Conservation (phyloP, 2,113 vertebrate genomes). For the Lasiurus cinereus region DNA sequence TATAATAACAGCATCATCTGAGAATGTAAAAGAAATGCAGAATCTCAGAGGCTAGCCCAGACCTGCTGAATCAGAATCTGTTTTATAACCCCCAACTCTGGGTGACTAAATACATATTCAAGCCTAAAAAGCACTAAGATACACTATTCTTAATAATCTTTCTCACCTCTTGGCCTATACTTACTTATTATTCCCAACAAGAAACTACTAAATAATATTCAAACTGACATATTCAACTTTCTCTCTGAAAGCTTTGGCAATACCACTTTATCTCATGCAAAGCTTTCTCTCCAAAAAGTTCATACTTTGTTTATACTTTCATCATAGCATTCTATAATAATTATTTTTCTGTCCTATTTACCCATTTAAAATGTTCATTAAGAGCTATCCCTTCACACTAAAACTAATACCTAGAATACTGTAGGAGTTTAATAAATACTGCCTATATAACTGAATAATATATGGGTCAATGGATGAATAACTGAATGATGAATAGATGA, state of each 20-base stretch:
- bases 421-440: slow-evolving; percentile 45
- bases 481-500: background rate
- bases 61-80: background rate
- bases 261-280: background rate
- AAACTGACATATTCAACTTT: background rate
- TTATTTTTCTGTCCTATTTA: background rate
- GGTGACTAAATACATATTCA: background rate
- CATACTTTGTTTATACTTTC: background rate
- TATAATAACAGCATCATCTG: background rate
- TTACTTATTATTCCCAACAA: background rate
- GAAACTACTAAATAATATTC: slow-evolving; percentile 25
- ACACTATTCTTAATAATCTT: background rate
- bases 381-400: background rate
- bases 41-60: background rate
- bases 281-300: background rate
- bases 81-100: background rate
- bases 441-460: background rate
- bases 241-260: background rate
- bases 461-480: slow-evolving; percentile 2
- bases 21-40: background rate
- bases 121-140: background rate
- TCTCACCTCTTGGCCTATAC: background rate
- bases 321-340: background rate
- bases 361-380: background rate
- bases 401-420: background rate